Conservation (phyloP, 2,888 invertebrate genomes). For the Apotomis capreana region DNA sequence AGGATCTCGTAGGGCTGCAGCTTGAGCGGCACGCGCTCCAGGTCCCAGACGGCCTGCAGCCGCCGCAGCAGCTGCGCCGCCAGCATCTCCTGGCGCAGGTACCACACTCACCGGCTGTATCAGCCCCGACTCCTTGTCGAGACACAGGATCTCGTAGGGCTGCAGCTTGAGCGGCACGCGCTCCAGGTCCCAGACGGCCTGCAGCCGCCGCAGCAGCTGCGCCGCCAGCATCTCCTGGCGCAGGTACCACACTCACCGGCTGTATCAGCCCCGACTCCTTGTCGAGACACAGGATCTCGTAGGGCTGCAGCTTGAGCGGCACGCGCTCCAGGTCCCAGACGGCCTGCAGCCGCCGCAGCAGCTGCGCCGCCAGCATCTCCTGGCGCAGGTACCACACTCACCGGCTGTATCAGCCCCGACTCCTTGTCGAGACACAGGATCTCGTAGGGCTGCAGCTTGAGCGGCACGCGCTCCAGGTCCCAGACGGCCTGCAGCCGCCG, state of each 20-base stretch:
- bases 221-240: slow-evolving; percentile 98
- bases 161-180: slow-evolving; percentile 92
- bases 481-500: slow-evolving; percentile 94
- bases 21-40: slow-evolving; percentile 92
- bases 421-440: slow-evolving; percentile 97
- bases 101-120: slow-evolving; percentile 94
- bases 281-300: slow-evolving; percentile 96
- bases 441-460: slow-evolving; percentile 94
- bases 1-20: slow-evolving; percentile 96
- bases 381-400: slow-evolving; percentile 91
- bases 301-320: slow-evolving; percentile 93
- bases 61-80: slow-evolving; percentile 97
- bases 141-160: slow-evolving; percentile 96
- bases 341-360: slow-evolving; percentile 92
- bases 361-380: slow-evolving; percentile 97
- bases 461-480: slow-evolving; percentile 91
- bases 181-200: slow-evolving; percentile 93
- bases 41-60: slow-evolving; percentile 93
- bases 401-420: slow-evolving; percentile 98
- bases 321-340: slow-evolving; percentile 94
- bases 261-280: slow-evolving; percentile 98
- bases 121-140: slow-evolving; percentile 97
- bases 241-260: slow-evolving; percentile 90
- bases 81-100: slow-evolving; percentile 97
- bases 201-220: slow-evolving; percentile 93